These are phyloP conservation scores for Umimayanthus kanabou DNA, from an alignment of 92 coral and sea anemone species.

Conservation along the genomic window DNA sequence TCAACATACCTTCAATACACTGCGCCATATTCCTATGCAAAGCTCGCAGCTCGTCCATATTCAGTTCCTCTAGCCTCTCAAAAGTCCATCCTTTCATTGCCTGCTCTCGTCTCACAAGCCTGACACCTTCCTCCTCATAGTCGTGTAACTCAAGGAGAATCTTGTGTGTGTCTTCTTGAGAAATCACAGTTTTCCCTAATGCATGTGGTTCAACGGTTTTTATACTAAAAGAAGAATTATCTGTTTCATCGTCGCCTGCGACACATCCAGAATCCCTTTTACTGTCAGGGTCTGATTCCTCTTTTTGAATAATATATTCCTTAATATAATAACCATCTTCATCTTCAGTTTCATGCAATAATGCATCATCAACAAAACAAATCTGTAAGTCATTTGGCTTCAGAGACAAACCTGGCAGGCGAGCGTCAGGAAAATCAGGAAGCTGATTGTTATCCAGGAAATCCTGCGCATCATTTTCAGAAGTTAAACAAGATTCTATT, in stretches of 20 bases:
- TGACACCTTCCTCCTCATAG: slow-evolving; percentile 53
- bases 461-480: slow-evolving; percentile 71
- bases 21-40: slow-evolving; percentile 75
- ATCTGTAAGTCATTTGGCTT: slow-evolving; percentile 87
- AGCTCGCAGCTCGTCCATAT: slow-evolving; percentile 65
- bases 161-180: slow-evolving; percentile 86
- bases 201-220: slow-evolving; percentile 88
- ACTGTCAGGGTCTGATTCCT: slow-evolving; percentile 78
- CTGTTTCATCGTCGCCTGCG: slow-evolving; percentile 84
- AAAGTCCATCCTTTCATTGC: slow-evolving; percentile 80
- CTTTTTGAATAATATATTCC: slow-evolving; percentile 83
- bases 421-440: slow-evolving; percentile 66
- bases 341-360: slow-evolving; percentile 74
- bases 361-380: slow-evolving; percentile 90
- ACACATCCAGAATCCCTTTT: slow-evolving; percentile 97
- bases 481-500: slow-evolving; percentile 87
- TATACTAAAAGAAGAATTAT: slow-evolving; percentile 78
- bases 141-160: slow-evolving; percentile 82
- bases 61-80: slow-evolving; percentile 71
- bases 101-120: slow-evolving; percentile 41
- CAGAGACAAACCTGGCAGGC: slow-evolving; percentile 68
- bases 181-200: slow-evolving; percentile 64
- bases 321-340: slow-evolving; percentile 91
- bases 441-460: slow-evolving; percentile 66
- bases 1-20: slow-evolving; percentile 77